Evolutionary conservation across 2,113 vertebrate species (phyloP).

Genomic region (Apistogramma diplotaenia): DNA sequence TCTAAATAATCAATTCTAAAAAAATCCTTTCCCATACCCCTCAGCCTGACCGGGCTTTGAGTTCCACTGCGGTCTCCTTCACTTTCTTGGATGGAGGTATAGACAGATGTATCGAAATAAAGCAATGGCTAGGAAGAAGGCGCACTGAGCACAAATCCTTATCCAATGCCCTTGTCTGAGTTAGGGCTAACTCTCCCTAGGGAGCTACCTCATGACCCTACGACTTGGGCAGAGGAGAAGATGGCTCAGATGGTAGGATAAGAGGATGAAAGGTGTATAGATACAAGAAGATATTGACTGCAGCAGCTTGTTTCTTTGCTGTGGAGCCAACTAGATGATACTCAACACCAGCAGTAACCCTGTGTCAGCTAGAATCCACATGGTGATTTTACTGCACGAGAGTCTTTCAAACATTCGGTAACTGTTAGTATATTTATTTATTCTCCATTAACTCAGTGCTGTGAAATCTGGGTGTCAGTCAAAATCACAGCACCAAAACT

Average conservation of each 20-base stretch:
- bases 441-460: neutral
- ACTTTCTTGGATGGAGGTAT: constrained; percentile 15
- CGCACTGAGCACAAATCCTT: constrained; percentile 36
- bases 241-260: constrained; percentile 26
- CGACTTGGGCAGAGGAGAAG: constrained; percentile 15
- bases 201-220: constrained; percentile 46
- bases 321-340: constrained; percentile 37
- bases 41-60: neutral
- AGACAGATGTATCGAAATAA: constrained; percentile 32
- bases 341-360: constrained; percentile 24
- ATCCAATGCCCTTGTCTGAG: constrained; percentile 28
- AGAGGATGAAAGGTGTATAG: constrained; percentile 51
- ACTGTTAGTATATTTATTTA: constrained; percentile 13
- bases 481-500: neutral
- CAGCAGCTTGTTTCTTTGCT: constrained; percentile 40
- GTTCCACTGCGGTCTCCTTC: constrained; percentile 1
- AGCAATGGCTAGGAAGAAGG: neutral
- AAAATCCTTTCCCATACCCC: constrained; percentile 53
- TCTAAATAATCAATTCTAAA: constrained; percentile 5
- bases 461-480: neutral
- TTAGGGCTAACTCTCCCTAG: constrained; percentile 15
- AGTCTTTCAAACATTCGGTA: constrained; percentile 2
- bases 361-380: neutral
- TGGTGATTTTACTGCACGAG: neutral
- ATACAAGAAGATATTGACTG: constrained; percentile 47